Base-by-base conservation (phyloP, 2,888 invertebrate species). In the Torymus texanus region DNA sequence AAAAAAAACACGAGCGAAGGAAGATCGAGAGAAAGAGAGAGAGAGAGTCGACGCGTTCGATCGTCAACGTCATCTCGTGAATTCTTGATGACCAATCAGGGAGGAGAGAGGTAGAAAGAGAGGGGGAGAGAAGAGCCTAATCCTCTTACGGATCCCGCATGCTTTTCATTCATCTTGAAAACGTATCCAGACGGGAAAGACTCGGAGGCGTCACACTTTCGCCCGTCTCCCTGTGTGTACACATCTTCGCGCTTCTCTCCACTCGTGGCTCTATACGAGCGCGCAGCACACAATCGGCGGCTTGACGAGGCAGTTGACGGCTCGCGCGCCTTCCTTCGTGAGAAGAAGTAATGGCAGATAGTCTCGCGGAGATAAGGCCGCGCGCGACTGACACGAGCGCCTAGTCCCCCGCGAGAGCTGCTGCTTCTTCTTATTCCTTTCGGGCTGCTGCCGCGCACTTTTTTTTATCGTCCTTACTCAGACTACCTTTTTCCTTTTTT, bases 341-440 rank as follows among this genome's bases (percentile, higher is more conserved):
- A 86, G 86, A 87, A 85, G 87, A 85, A 86, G 83, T 84, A 85
- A 86, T 85, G 85, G 86, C 82, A 86, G 88, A 88, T 87, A 85
- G 86, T 84, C 81, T 80, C 83, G 85, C 62, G 68, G 76, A 86
- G 87, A 88, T 87, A 88, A 87, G 85, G 61, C 82, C 74, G 4
- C 14, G 13, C 51, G 16, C 79, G 83, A 83, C 86, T 85, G 87
- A 86, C 86, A 83, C 85, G 83, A 86, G 85, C 84, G 85, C 85
- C 84, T 85, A 82, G 81, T 68, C 80, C 80, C 78, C 78, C 82
- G 80, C 82, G 82, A 41, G 41, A 41, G 41, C 41, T 41, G 41
- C 41, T 41, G 41, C 41, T 29, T 21, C 41, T 53, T 65, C 13
- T 53, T 51, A 12, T 50, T 14, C 14, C 66, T 14, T 56, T n/a